phyloP scores from a whole-genome alignment of 2,113 vertebrate genomes.

The Pogona vitticeps region DNA sequence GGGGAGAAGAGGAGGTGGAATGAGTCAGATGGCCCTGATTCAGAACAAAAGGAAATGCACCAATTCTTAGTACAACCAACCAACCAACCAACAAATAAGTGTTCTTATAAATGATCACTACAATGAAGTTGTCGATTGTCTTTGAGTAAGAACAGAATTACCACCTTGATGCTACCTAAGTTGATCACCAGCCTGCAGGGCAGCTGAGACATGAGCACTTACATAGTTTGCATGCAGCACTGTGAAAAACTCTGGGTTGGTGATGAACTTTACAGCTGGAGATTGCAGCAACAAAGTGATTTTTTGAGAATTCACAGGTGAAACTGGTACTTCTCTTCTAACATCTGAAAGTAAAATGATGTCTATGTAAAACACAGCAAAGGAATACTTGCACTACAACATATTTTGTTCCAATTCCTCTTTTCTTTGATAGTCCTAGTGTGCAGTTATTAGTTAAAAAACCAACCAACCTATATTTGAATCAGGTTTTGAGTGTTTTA shows the following conservation, averaged over 20 bases:
- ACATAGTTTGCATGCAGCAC: slow-evolving; percentile 95
- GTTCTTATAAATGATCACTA: no score
- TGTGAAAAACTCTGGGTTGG: slow-evolving; percentile 97
- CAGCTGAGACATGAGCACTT: slow-evolving; percentile 65
- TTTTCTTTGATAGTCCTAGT: neutral
- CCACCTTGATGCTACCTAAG: neutral
- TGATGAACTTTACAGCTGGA: slow-evolving; percentile 97
- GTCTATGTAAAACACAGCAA: neutral
- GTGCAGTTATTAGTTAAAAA: neutral
- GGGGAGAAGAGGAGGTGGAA: neutral
- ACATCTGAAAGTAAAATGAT: slow-evolving; percentile 75
- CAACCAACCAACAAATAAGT: no score
- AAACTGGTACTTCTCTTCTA: slow-evolving; percentile 85
- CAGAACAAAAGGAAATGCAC: neutral
- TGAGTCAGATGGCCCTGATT: neutral
- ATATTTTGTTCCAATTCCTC: neutral
- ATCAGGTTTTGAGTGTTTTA: neutral
- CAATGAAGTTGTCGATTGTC: neutral
- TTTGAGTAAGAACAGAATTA: neutral
- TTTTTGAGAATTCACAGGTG: slow-evolving; percentile 90
- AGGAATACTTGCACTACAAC: neutral
- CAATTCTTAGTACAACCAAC: neutral
- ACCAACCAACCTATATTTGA: neutral
- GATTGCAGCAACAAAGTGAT: slow-evolving; percentile 94
- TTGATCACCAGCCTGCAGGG: neutral